Conservation (phyloP, 2,888 invertebrate genomes). For the Drosophila aldrichi region DNA sequence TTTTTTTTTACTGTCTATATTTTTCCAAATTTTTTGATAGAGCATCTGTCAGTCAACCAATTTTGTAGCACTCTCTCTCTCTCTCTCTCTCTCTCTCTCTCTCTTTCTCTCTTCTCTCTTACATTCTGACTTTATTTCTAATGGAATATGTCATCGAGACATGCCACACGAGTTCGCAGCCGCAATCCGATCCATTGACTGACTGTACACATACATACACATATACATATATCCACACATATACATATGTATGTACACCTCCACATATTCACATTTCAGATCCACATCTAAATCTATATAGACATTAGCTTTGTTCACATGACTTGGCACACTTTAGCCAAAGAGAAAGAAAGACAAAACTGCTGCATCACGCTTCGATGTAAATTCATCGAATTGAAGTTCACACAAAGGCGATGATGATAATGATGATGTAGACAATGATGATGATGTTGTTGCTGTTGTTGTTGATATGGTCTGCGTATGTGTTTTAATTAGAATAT, state of each 20-base stretch:
- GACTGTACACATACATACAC: constrained; percentile 30
- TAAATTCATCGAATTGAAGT: constrained; percentile 69
- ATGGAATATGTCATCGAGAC: constrained; percentile 75
- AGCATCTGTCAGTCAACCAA: constrained; percentile 2
- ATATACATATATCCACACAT: not conserved
- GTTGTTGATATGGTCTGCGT: constrained; percentile 51
- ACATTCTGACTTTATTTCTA: constrained; percentile 35
- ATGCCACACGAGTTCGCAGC: constrained; percentile 38
- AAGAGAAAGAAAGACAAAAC: constrained; percentile 26
- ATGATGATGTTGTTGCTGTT: constrained; percentile 28
- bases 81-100: no score
- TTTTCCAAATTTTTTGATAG: not conserved
- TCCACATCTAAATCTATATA: constrained; percentile 58
- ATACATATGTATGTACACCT: not conserved
- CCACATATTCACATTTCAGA: constrained; percentile 7
- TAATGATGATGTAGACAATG: constrained; percentile 25
- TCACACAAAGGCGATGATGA: constrained; percentile 46
- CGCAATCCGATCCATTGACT: constrained; percentile 53
- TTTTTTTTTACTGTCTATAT: not conserved
- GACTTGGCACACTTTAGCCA: constrained; percentile 58
- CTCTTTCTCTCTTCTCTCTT: not conserved
- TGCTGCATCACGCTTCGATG: constrained; percentile 72
- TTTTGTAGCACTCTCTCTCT: not conserved
- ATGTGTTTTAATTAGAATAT: constrained; percentile 79
- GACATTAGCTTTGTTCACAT: constrained; percentile 75